Conservation (phyloP, 2,888 invertebrate genomes). For the Drosophila setosimentum region DNA sequence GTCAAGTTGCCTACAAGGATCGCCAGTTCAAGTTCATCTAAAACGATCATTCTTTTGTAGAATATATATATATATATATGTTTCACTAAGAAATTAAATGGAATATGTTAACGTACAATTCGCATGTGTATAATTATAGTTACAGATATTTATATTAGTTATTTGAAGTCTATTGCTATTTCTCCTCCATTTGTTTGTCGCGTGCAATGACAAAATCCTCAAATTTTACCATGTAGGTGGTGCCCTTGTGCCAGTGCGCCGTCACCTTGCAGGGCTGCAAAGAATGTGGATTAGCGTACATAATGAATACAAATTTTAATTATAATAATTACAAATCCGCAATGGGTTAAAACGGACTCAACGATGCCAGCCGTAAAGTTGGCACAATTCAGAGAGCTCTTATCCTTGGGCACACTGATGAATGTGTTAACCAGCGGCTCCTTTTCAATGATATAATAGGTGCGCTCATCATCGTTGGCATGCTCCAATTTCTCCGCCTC, state of each 20-base stretch:
- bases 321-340: slow-evolving; percentile 95
- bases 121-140: slow-evolving; percentile 13
- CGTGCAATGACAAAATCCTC: slow-evolving; percentile 96
- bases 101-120: slow-evolving; percentile 40
- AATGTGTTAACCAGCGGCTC: slow-evolving; percentile 98
- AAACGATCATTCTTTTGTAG: slow-evolving; percentile 60
- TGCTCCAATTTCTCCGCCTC: slow-evolving; percentile 99
- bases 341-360: slow-evolving; percentile 96
- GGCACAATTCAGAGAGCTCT: slow-evolving; percentile 98
- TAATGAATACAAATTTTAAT: background rate
- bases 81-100: slow-evolving; percentile 58
- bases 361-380: slow-evolving; percentile 99
- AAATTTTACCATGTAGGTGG: slow-evolving; percentile 99
- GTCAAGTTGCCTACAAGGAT: slow-evolving; percentile 91
- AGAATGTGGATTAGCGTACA: background rate
- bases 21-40: slow-evolving; percentile 89
- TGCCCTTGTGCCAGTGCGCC: slow-evolving; percentile 99
- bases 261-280: slow-evolving; percentile 97
- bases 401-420: slow-evolving; percentile 99
- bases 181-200: slow-evolving; percentile 96
- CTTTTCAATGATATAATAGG: slow-evolving; percentile 99
- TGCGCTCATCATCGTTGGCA: slow-evolving; percentile 98
- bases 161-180: slow-evolving; percentile 84
- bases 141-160: slow-evolving; percentile 5
- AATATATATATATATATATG: slow-evolving; percentile 9